Evolutionary conservation across 1,140 invertebrate species (phyloP), one percentile per base, ranked within the genome.

Genomic region (Triops cancriformis): DNA sequence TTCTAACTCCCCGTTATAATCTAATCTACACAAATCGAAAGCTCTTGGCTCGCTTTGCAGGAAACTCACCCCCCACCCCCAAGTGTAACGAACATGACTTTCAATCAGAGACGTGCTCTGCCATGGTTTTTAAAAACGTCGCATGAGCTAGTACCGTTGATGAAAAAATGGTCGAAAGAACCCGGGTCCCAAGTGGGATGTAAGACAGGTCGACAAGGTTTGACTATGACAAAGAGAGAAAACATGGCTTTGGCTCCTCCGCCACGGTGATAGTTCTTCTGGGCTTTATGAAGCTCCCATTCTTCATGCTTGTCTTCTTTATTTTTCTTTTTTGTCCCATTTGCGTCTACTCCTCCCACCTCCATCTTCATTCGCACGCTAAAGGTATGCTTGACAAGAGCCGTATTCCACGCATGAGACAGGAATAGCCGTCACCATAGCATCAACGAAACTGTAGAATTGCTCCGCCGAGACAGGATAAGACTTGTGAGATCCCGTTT

Each of bases 41-140:
- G 31, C 31, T 37, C 31, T 37, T 37, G 31, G 31, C 31, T 37
- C 2, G 31, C 31, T 37, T 7, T 37, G n/a, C n/a, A n/a, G n/a
- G n/a, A n/a, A n/a, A n/a, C n/a, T n/a, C n/a, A n/a, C n/a, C n/a
- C n/a, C n/a, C n/a, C n/a, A n/a, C 31, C 31, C 5, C 3, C 14
- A 64, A 64, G 51, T 2, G 18, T n/a, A 64, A 64, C 51, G 51
- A 64, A 64, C 18, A 64, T 18, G 51, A 23, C 18, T 64, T 64
- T 64, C 51, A 64, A 64, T 64, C 51, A n/a, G n/a, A 64, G 51
- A 64, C 51, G 51, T 64, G 51, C 51, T 64, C 51, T n/a, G 51
- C 10, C 51, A 45, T 45, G 43, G 51, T 64, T 64, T 2, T 37
- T 37, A 37, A 64, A 64, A 64, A n/a, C 18, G 51, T 64, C 51